Evolutionary conservation across 2,797 vertebrate genomes (phyloP).

Genomic region (Lateolabrax maculatus): DNA sequence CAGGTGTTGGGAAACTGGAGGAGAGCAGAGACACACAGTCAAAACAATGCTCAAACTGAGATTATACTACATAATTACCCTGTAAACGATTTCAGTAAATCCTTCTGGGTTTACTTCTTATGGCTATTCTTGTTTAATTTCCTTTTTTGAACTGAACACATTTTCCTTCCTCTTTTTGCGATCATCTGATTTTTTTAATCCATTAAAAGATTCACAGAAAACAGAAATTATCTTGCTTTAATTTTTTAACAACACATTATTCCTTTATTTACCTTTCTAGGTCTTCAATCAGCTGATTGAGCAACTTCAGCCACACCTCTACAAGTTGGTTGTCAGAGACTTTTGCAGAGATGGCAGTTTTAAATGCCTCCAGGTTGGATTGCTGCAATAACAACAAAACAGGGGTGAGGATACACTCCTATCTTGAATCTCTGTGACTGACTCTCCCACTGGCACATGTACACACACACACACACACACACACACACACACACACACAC

Average conservation of each 20-base stretch:
- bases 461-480: not conserved
- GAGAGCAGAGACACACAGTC: no score
- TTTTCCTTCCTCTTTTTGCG: not conserved
- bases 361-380: slow-evolving; percentile 90
- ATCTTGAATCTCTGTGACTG: no score
- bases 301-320: slow-evolving; percentile 92
- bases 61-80: not conserved
- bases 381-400: slow-evolving; percentile 84
- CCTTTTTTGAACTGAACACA: not conserved
- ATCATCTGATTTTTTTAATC: not conserved
- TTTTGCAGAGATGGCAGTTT: slow-evolving; percentile 90
- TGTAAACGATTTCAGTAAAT: not conserved
- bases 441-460: not conserved
- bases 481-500: no score
- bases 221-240: not conserved
- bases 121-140: not conserved
- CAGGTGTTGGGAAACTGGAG: slow-evolving; percentile 85
- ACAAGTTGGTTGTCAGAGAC: slow-evolving; percentile 82
- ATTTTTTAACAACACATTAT: not conserved
- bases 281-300: slow-evolving; percentile 93
- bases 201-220: not conserved
- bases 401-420: slow-evolving; percentile 10
- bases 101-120: not conserved
- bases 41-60: not conserved
- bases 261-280: slow-evolving; percentile 85